phyloP scores from a whole-genome alignment of 2,888 invertebrate genomes.

The Nudaria mundana region DNA sequence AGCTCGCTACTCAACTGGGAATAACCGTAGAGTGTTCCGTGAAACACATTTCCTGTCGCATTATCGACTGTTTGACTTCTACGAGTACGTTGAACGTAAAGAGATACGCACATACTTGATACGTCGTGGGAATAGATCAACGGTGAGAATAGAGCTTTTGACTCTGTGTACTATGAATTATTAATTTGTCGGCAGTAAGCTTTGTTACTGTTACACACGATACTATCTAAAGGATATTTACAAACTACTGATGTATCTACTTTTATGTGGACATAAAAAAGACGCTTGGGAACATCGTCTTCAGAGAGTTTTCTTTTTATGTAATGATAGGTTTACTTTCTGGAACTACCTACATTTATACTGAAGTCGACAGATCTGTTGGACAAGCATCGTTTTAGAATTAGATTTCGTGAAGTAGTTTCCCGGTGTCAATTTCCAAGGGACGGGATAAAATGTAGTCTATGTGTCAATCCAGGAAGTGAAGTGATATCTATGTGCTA shows the following conservation, averaged over 20 bases:
- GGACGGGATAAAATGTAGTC: too few species aligned
- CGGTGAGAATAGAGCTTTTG: conserved; percentile 9
- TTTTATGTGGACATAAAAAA: too few species aligned
- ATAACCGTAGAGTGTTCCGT: conserved; percentile 40
- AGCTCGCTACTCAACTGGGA: conserved; percentile 40
- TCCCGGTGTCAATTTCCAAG: too few species aligned
- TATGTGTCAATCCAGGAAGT: too few species aligned
- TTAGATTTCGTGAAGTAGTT: too few species aligned
- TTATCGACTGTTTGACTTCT: conserved; percentile 48
- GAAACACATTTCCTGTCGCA: conserved; percentile 52
- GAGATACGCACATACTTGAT: conserved; percentile 7
- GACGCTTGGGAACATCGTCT: too few species aligned
- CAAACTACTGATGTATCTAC: not conserved
- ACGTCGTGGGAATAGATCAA: conserved; percentile 20
- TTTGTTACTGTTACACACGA: conserved; percentile 3
- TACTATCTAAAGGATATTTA: not conserved
- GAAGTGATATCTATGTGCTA: too few species aligned
- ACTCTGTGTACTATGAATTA: conserved; percentile 20
- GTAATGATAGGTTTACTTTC: too few species aligned
- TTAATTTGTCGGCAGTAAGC: conserved; percentile 16
- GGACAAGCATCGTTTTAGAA: too few species aligned
- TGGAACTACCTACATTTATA: too few species aligned
- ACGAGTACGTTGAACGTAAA: conserved; percentile 11
- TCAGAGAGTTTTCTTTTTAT: too few species aligned
- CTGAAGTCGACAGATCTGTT: too few species aligned